Percentiles rank a stretch among this genome's conserved stretches.
phyloP scores from a whole-genome alignment of 2,113 vertebrate species.

The Odobenus rosmarus region DNA sequence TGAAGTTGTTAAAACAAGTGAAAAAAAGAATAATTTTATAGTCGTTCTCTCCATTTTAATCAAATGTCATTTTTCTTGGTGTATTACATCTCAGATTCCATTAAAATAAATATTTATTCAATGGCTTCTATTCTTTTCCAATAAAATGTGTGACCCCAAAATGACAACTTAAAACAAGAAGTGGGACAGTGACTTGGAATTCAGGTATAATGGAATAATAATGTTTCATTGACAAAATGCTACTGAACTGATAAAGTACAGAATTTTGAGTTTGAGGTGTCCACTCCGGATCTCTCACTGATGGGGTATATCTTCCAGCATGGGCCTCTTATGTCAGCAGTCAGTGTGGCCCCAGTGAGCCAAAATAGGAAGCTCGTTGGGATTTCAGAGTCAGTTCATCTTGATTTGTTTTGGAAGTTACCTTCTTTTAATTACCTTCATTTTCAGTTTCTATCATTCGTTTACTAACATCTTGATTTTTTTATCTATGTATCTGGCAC shows the following conservation, averaged over 20 bases:
- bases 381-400: neutral
- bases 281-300: neutral
- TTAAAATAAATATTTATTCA: conserved; percentile 38
- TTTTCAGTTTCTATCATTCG: neutral
- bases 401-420: neutral
- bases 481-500: neutral
- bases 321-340: rapidly evolving
- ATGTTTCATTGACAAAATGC: neutral
- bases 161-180: neutral
- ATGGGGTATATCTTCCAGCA: neutral
- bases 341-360: neutral
- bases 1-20: neutral
- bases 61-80: neutral
- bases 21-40: neutral
- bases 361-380: neutral
- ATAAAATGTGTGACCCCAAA: conserved; percentile 26
- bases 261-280: neutral
- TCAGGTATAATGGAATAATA: neutral
- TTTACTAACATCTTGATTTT: conserved; percentile 47
- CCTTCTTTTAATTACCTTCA: neutral
- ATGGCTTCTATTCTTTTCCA: neutral
- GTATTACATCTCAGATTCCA: neutral
- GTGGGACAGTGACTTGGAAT: neutral
- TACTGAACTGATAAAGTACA: neutral
- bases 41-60: neutral